Base-by-base conservation (phyloP, 2,888 invertebrate genomes). In the Volucella bombylans region DNA sequence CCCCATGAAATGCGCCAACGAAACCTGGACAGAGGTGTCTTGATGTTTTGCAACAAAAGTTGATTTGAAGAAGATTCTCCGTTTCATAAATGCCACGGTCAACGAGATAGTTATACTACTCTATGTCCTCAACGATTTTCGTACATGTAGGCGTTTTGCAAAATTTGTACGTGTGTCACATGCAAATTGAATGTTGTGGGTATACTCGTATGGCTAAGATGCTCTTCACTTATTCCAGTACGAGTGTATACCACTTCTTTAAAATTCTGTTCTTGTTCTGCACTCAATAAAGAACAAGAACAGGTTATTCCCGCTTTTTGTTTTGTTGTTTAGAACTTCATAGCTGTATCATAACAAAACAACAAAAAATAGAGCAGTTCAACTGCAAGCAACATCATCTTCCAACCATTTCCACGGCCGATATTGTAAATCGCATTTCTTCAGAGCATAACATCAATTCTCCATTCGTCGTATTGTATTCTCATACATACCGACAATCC, bases 31-130 rank as follows among this genome's bases (percentile, higher is more conserved):
- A 31, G 39, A 52, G 49, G 45, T 43, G 43, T 41, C 43, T 49
- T 23, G 61, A 61, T 62, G 57, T 47, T 55, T 67, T 38, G 50
- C 23, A 45, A 31, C 39, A 11, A 41, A 54, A 72, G 55, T 67
- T 67, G 41, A 54, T 43, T 11, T 45, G 43, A 50, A 69, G 76
- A 69, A 71, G 80, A 81, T 81, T 78, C 78, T 50, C 31, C 62
- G 12, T 57, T 18, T 47, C 31, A 54, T 62, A 65, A 83, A 83
- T 83, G 80, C 65, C 83, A 80, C 23, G 83, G 83, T 73, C 79
- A 74, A 50, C 73, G 2, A 62, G 69, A 31, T 31, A 31, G 38
- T 47, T 72, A 55, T 45, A 54, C 15, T 55, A 68, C 69, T 65
- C 72, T 82, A 31, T 68, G 43, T 47, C 15, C 10, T 31, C 8